phyloP scores from a whole-genome alignment of 2,888 invertebrate genomes.

The Drosophila buzzatii region DNA sequence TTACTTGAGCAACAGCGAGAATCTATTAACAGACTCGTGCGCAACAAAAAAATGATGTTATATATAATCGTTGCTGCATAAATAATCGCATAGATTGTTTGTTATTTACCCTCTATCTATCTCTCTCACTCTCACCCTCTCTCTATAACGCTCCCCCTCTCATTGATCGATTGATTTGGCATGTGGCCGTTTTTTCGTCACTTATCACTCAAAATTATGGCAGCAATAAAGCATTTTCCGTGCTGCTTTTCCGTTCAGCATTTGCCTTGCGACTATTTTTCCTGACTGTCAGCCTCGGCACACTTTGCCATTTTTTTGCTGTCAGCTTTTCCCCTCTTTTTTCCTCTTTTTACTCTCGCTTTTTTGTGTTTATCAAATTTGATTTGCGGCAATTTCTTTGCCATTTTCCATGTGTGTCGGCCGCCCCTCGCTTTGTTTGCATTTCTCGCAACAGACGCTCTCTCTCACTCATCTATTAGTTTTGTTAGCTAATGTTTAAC shows the following conservation, averaged over 20 bases:
- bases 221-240: constrained; percentile 82
- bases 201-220: constrained; percentile 83
- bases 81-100: constrained; percentile 64
- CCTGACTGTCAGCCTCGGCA: constrained; percentile 68
- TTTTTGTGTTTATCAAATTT: constrained; percentile 80
- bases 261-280: constrained; percentile 33
- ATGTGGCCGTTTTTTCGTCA: constrained; percentile 72
- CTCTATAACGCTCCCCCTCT: constrained; percentile 4
- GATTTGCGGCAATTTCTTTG: constrained; percentile 80
- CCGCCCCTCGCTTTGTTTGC: constrained; percentile 52
- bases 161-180: constrained; percentile 70
- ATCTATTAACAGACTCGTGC: constrained; percentile 70
- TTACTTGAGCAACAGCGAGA: constrained; percentile 49
- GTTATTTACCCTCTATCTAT: constrained; percentile 37
- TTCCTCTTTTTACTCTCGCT: constrained; percentile 40
- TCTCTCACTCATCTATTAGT: constrained; percentile 60
- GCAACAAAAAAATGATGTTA: constrained; percentile 51
- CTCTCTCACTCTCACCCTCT: not conserved
- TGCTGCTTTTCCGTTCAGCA: constrained; percentile 38
- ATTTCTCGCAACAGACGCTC: not conserved
- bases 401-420: constrained; percentile 72
- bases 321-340: constrained; percentile 68
- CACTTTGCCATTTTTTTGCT: constrained; percentile 79
- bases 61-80: constrained; percentile 65
- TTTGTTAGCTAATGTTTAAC: constrained; percentile 71